Base-by-base conservation (phyloP, 2,113 vertebrate genomes). In the Gavia stellata region DNA sequence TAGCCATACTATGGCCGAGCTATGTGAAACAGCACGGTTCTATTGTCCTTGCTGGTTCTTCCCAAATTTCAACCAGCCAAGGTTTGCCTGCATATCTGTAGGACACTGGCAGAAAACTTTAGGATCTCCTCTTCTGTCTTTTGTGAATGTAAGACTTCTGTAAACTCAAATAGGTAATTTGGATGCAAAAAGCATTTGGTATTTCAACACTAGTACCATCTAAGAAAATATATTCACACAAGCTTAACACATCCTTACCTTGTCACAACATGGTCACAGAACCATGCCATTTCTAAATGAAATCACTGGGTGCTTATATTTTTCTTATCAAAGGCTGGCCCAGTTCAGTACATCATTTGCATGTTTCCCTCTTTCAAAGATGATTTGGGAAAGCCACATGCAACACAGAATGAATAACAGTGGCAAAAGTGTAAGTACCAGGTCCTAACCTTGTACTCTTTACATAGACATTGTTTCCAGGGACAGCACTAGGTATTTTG, bases 281-380 rank as follows among this genome's bases (percentile, higher is more conserved):
- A 16, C 23, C 18, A 7, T n/a, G 29, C 3, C 19, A 18, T 59
- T 87, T 68, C 42, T 44, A 87, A 92, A 86, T 68, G 59, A 96
- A 82, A 92, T 83, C 84, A 50, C 65, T 71, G 55, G 2, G 0
- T 70, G 71, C 72, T 94, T 81, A 7, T 42, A 29, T 88, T 52
- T 88, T 45, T 84, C 74, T 95, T 86, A 86, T 78, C 93, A 90
- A 96, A 98, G 87, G 75, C 88, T 95, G 90, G 77, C 53, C 78
- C 68, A 96, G 92, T 50, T 94, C 87, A 88, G 65, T 3, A 24
- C 9, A 44, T 12, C 16, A 77, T 83, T 95, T 97, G 65, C 66
- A 31, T 80, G 25, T 86, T 85, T 87, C 10, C 36, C 20, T 66
- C 62, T 75, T 45, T 24, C 67, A 81, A 84, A 85, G 40, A 31